phyloP scores from a whole-genome alignment of 1,140 invertebrate genomes.

The Pectinophora gossypiella region DNA sequence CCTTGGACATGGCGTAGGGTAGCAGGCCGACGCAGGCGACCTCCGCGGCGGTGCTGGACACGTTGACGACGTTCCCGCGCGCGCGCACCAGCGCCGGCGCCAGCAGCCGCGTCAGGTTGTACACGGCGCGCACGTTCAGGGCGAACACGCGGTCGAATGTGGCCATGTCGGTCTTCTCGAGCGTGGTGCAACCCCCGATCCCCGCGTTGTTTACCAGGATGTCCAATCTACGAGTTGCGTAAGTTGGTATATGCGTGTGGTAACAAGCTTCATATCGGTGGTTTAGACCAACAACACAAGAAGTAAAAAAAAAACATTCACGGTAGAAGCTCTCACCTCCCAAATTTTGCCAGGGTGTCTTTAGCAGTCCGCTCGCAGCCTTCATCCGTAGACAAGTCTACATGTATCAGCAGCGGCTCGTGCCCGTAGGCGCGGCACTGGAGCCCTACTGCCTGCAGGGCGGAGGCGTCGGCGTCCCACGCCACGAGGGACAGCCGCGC shows the following conservation, averaged over 20 bases:
- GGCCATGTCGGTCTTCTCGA: slow-evolving; percentile 82
- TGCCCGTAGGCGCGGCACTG: slow-evolving; percentile 63
- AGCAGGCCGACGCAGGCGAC: slow-evolving; percentile 77
- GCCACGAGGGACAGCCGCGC: slow-evolving; percentile 83
- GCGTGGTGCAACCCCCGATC: slow-evolving; percentile 79
- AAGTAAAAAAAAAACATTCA: too few species aligned
- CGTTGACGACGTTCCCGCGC: slow-evolving; percentile 85
- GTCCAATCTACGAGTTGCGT: slow-evolving; percentile 69
- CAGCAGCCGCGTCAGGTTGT: slow-evolving; percentile 82
- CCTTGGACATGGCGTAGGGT: slow-evolving; percentile 85
- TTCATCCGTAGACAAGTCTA: slow-evolving; percentile 23
- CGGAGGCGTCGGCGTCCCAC: slow-evolving; percentile 81
- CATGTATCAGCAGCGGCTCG: slow-evolving; percentile 16
- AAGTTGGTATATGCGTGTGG: too few species aligned
- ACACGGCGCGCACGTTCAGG: slow-evolving; percentile 83
- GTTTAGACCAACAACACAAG: too few species aligned
- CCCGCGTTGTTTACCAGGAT: slow-evolving; percentile 85
- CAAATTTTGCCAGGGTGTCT: slow-evolving; percentile 12
- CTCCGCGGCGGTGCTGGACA: slow-evolving; percentile 83
- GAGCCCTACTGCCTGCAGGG: slow-evolving; percentile 70
- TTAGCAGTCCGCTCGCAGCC: slow-evolving; percentile 14
- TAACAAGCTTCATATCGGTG: too few species aligned
- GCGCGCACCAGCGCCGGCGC: slow-evolving; percentile 81
- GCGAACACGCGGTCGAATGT: slow-evolving; percentile 86
- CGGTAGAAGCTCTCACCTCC: too few species aligned